Evolutionary conservation across 1,140 invertebrate species (phyloP), one percentile per base, ranked within the genome.

Genomic region (Wasmannia auropunctata): DNA sequence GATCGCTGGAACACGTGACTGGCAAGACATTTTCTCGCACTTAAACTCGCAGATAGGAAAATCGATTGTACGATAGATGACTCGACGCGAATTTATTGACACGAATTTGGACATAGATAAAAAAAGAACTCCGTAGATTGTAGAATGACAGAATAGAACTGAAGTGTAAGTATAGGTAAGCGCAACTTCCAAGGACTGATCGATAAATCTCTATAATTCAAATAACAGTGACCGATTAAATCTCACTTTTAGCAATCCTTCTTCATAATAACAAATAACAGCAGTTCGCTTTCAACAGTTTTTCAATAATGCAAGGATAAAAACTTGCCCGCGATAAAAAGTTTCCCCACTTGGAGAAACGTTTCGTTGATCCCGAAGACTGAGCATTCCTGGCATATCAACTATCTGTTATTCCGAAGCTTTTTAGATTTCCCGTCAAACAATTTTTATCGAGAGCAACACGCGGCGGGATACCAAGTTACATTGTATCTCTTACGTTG

Each of bases 1-100:
- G 75, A 85, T 85, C 84, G 84, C 14, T 28, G 60, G 40, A 58
- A 80, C 75, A 65, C 58, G 79, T 81, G 51, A 83, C 79, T 22
- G 37, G 79, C 79, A 34, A 56, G 67, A 83, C 79, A 46, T 83
- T 83, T 83, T 70, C 67, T 58, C 67, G 51, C 56, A 40, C 40
- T 83, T 46, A 43, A 31, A 83, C 19, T 49, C 49, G 51, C 14
- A 43, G 67, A 83, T 83, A 58, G 51, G 31, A 74, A 83, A 83
- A 74, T 74, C 67, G 79, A 83, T 83, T 37, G 40, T 14, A 34
- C 67, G 49, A 40, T 69, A n/a, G 67, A 25, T 74, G 51, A 51
- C 14, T 58, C 37, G 51, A 51, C 67, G 22, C n/a, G n/a, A n/a
- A 72, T 83, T 74, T 83, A 40, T 54, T 54, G 67, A 22, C 22